phyloP scores from a whole-genome alignment of 1,140 invertebrate genomes.

The Drosophila pachea region DNA sequence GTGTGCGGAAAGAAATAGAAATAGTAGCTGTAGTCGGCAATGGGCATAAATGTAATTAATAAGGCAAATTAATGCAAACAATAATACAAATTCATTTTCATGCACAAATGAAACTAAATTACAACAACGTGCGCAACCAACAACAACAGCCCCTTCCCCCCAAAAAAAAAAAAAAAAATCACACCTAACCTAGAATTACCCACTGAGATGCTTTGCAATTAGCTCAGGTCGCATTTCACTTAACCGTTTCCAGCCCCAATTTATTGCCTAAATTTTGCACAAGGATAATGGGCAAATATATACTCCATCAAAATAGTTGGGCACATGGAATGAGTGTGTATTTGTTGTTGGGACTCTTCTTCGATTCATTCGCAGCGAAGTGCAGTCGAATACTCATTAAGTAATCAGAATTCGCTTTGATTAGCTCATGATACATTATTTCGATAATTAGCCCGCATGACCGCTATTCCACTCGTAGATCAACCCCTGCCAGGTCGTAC shows the following conservation, averaged over 20 bases:
- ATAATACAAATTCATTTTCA: conserved; percentile 77
- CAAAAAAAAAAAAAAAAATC: neutral
- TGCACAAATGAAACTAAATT: conserved; percentile 76
- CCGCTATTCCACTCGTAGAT: too few relatives aligned
- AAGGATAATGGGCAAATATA: too few relatives aligned
- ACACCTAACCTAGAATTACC: neutral
- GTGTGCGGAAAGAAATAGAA: conserved; percentile 26
- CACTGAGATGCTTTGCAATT: neutral
- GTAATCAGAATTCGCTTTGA: too few relatives aligned
- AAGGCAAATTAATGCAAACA: conserved; percentile 78
- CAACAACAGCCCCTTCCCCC: conserved; percentile 8
- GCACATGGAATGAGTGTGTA: too few relatives aligned
- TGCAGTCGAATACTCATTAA: too few relatives aligned
- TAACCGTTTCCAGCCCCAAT: neutral
- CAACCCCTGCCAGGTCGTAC: too few relatives aligned
- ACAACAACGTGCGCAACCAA: conserved; percentile 58
- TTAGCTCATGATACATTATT: too few relatives aligned
- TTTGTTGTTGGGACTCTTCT: too few relatives aligned
- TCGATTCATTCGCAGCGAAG: too few relatives aligned
- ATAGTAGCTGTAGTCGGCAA: conserved; percentile 39
- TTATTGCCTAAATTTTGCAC: too few relatives aligned
- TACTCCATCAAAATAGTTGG: too few relatives aligned
- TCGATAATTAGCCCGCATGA: too few relatives aligned
- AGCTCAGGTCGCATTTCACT: neutral
- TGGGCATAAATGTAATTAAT: conserved; percentile 75